phyloP scores from a whole-genome alignment of 2,888 invertebrate species.

The Kuschelorhynchus macadamiae region DNA sequence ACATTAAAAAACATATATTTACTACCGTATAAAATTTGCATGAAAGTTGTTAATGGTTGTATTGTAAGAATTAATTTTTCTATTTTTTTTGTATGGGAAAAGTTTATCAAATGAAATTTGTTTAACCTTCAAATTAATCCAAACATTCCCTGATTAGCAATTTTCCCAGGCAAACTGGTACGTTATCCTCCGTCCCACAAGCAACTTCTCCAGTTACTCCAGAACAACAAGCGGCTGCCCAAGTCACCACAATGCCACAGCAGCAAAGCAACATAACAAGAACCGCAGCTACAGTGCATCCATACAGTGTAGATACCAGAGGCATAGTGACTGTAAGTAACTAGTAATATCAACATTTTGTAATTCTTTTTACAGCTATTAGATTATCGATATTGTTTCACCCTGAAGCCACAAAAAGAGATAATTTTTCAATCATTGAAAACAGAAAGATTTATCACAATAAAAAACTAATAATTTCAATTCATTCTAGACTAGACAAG shows the following conservation, averaged over 20 bases:
- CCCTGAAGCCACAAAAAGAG: too few relatives aligned
- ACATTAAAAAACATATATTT: too few relatives aligned
- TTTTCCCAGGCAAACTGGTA: conserved; percentile 64
- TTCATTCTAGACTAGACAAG: conserved; percentile 66
- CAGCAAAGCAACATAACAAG: conserved; percentile 63
- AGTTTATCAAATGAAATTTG: conserved; percentile 4
- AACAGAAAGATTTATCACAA: too few relatives aligned
- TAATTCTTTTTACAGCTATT: too few relatives aligned
- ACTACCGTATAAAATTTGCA: too few relatives aligned
- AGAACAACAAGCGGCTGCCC: conserved; percentile 53
- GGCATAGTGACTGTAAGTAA: conserved; percentile 57
- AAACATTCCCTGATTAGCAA: conserved; percentile 28
- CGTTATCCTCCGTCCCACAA: conserved; percentile 60
- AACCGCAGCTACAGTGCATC: conserved; percentile 64
- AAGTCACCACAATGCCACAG: conserved; percentile 63
- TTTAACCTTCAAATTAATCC: conserved; percentile 20
- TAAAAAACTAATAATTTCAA: too few relatives aligned
- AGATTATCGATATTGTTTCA: too few relatives aligned
- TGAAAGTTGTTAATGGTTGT: too few relatives aligned
- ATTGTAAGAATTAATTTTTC: too few relatives aligned
- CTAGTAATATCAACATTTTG: too few relatives aligned
- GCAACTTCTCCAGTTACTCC: conserved; percentile 58
- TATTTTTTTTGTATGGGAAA: too few relatives aligned
- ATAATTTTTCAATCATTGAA: too few relatives aligned
- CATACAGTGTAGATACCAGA: conserved; percentile 65